phyloP scores from a whole-genome alignment of 1,140 invertebrate genomes.

The Oncopodura yosiiana region DNA sequence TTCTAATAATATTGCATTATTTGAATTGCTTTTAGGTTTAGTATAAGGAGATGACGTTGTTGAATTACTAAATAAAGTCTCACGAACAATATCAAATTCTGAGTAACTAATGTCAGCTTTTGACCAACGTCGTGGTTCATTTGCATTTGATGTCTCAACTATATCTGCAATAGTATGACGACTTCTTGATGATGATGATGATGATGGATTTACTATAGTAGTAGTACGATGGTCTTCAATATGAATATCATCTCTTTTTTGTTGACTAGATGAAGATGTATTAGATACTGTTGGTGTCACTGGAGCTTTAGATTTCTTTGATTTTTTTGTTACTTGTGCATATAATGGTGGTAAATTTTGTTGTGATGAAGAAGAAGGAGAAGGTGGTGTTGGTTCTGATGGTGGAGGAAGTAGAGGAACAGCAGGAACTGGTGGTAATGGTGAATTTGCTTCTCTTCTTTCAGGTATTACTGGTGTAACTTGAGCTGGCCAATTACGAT shows the following conservation, averaged over 20 bases:
- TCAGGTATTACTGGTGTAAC: constrained; percentile 29
- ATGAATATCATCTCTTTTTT: constrained; percentile 5
- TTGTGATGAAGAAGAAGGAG: neutral
- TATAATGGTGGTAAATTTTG: constrained; percentile 23
- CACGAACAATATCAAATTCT: constrained; percentile 33
- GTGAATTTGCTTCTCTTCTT: constrained; percentile 33
- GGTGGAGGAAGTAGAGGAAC: constrained; percentile 18
- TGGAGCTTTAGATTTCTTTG: constrained; percentile 30
- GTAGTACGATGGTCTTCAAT: neutral
- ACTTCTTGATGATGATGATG: neutral
- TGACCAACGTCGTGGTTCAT: constrained; percentile 30
- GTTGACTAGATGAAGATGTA: constrained; percentile 24
- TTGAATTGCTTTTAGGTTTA: neutral
- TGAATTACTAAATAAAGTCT: constrained; percentile 11
- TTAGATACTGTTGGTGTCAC: constrained; percentile 25
- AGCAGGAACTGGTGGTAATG: constrained; percentile 30
- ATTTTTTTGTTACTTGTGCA: constrained; percentile 33
- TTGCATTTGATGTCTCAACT: neutral
- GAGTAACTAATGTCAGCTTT: constrained; percentile 34
- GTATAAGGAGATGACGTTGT: constrained; percentile 1
- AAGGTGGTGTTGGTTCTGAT: neutral
- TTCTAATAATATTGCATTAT: neutral
- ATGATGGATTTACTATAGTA: neutral
- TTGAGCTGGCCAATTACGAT: neutral
- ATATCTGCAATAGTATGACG: constrained; percentile 12